Evolutionary conservation across 2,888 invertebrate species (phyloP), one percentile per base, ranked within the genome.

Genomic region (Morpho deidamia): DNA sequence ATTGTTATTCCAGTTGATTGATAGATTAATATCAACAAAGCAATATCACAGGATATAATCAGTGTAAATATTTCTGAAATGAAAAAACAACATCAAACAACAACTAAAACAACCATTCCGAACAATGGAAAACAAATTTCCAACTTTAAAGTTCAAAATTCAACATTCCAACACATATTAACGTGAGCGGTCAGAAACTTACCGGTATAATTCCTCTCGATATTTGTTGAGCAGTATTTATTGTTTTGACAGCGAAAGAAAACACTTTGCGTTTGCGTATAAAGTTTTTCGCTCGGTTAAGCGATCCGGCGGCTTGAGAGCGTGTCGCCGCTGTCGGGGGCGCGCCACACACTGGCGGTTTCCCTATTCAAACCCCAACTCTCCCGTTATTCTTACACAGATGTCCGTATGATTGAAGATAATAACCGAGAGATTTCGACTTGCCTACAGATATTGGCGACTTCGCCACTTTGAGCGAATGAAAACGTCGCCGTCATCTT

Each of bases 381-480:
- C 77, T 66, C 75, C 70, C 81, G 82, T 86, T 80, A 85, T 84
- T 87, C 87, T 86, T 83, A 85, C 86, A 80, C 85, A 87, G 83
- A 84, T 86, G 85, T 76, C 76, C 72, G 50, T 47, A 50, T 55
- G 51, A 57, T 55, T 43, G 59, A 53, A 51, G 55, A 55, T 56
- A 61, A 59, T 51, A 59, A 57, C 51, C 50, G 59, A 59, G 56
- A 55, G 54, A 55, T 57, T 55, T 42, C 50, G 51, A 59, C 48
- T 57, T 44, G 50, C 49, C 51, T 54, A 23, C 23, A 57, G 51
- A 59, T 54, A 56, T 56, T 56, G 56, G 56, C 56, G 52, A 53
- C 52, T 56, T 49, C 45, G 56, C 56, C 52, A 53, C 53, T 53
- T 43, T 46, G 52, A 44, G 35, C 56, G 51, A 45, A 53, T 56